These are phyloP conservation scores for Prionchulus punctatus DNA, from an alignment of 2,888 invertebrate species.

Conservation along the genomic window DNA sequence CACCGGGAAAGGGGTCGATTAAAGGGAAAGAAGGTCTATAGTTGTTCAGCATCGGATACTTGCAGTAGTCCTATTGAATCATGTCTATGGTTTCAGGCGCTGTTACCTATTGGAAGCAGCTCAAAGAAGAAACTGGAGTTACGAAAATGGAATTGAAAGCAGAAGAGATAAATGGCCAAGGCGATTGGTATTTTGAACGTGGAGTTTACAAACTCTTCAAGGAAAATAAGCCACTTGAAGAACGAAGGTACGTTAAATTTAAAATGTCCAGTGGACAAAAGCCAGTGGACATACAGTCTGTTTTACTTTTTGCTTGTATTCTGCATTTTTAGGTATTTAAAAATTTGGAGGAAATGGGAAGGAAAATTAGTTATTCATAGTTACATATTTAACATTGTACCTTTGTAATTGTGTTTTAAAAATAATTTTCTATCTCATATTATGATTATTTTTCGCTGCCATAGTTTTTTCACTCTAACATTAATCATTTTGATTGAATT, in stretches of 20 bases:
- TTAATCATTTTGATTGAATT: too few relatives aligned
- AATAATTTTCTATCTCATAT: too few relatives aligned
- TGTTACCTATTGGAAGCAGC: slow-evolving; percentile 10
- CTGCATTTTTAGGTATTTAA: slow-evolving; percentile 13
- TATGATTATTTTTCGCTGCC: too few relatives aligned
- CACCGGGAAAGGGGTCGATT: slow-evolving; percentile 6
- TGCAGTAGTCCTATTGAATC: too few relatives aligned
- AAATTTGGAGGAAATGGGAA: slow-evolving; percentile 12
- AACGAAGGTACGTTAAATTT: slow-evolving; percentile 10
- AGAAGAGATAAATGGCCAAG: slow-evolving; percentile 12
- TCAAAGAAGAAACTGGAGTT: slow-evolving; percentile 12
- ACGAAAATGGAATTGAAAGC: slow-evolving; percentile 13
- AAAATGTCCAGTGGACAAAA: too few relatives aligned
- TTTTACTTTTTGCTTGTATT: too few relatives aligned
- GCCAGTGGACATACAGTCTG: too few relatives aligned
- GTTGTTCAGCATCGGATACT: too few relatives aligned
- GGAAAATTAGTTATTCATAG: slow-evolving; percentile 8
- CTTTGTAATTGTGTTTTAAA: background rate
- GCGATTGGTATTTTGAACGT: slow-evolving; percentile 12
- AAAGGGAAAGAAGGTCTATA: slow-evolving; percentile 12
- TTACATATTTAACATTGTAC: slow-evolving; percentile 11
- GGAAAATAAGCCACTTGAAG: slow-evolving; percentile 5
- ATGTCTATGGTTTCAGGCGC: too few relatives aligned
- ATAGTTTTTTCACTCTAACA: too few relatives aligned
- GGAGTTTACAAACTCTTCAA: slow-evolving; percentile 10